A percentile compares a stretch with the other conserved stretches of the same genome.
Evolutionary conservation across 2,113 vertebrate species (phyloP).

Genomic region (Petrocephalus zakoni): DNA sequence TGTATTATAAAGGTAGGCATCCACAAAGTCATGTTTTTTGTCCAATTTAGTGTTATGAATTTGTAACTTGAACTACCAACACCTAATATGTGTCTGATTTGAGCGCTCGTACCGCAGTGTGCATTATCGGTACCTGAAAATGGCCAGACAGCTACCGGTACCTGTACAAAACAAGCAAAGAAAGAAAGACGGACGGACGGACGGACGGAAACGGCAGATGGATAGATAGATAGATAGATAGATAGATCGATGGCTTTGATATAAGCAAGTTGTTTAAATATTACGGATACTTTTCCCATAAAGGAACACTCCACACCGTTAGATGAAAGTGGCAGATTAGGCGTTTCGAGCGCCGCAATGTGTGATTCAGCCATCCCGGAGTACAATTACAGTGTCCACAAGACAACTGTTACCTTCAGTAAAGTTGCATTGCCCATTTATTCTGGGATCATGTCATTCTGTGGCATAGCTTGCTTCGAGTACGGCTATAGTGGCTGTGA

Average conservation of each 20-base stretch:
- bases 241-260: background rate
- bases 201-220: no score
- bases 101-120: background rate
- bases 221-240: background rate
- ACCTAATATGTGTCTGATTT: background rate
- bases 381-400: background rate
- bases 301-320: background rate
- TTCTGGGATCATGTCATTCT: background rate
- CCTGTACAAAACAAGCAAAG: background rate
- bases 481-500: background rate
- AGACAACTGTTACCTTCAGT: background rate
- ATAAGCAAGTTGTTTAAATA: background rate
- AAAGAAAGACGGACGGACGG: background rate
- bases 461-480: background rate
- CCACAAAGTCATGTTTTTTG: background rate
- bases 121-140: background rate
- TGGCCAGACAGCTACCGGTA: background rate
- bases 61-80: background rate
- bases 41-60: no score
- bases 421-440: background rate
- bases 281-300: conserved; percentile 9
- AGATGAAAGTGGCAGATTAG: background rate
- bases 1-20: background rate
- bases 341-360: background rate
- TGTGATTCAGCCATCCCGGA: conserved; percentile 8